Base-by-base conservation (phyloP, 64 coral and sea anemone species). In the Pocillopora verrucosa region DNA sequence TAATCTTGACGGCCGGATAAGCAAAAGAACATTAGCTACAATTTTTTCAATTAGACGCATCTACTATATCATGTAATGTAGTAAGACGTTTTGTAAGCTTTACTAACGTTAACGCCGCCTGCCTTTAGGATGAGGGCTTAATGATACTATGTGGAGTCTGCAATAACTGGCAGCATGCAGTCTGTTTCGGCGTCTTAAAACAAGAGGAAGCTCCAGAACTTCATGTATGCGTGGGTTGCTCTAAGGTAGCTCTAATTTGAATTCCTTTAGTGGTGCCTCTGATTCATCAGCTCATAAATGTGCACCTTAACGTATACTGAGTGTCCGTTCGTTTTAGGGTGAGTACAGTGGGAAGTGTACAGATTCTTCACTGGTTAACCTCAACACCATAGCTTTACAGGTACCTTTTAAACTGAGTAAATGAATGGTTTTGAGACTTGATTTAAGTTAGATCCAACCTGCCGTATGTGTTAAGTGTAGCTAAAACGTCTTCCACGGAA, bases 131-230 rank as follows among this genome's bases (percentile, higher is more conserved):
- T 75, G 96, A 98, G 20, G 96, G 96, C 64, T 73, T 98, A 38
- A 98, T 98, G 96, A 93, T 98, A 63, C 75, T 98, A n/a, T 98
- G 96, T 82, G 93, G 83, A 78, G 78, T 95, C 67, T 98, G 96
- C 76, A 87, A 95, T 61, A 90, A 76, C 85, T 98, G 96, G 96
- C 93, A 98, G 73, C 96, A 98, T 65, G 96, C 90, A 61, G 85
- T 92, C 12, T 98, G 96, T 85, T 98, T 88, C 84, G 77, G 90
- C 25, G 87, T 92, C 76, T 80, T 98, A 37, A 86, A 94, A 51
- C 90, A 98, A 34, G 93, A 98, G 16, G 88, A 98, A 58, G 94
- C 93, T 19, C 96, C 96, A 38, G 82, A 90, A 72, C 73, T 95
- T 30, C 96, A 98, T 65, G 88, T 98, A 10, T 98, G 96, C 83